Percentiles rank a stretch among this genome's conserved stretches.
These are phyloP conservation scores for Hypotaenidia okinawae DNA, from an alignment of 2,797 vertebrate species.

Conservation along the genomic window DNA sequence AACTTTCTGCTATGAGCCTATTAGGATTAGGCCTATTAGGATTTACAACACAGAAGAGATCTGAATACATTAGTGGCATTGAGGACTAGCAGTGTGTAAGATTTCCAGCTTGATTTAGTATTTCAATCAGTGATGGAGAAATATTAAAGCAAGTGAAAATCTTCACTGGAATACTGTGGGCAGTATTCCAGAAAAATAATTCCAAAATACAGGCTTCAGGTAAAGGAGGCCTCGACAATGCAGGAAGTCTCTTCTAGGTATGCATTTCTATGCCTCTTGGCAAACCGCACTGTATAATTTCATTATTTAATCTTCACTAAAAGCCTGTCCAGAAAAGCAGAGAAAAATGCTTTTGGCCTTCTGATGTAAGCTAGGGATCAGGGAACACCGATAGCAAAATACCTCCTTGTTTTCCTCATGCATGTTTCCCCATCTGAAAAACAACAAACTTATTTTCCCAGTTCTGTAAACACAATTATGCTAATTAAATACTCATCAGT, in stretches of 20 bases:
- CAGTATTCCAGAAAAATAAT: background rate
- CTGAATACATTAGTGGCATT: background rate
- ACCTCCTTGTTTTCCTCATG: background rate
- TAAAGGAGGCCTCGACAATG: background rate
- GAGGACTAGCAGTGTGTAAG: background rate
- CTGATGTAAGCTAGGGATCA: background rate
- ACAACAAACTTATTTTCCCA: background rate
- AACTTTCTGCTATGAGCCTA: background rate
- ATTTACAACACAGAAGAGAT: background rate
- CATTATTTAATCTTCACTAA: background rate
- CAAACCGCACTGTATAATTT: background rate
- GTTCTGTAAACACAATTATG: background rate
- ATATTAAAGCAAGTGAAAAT: background rate
- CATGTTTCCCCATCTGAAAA: background rate
- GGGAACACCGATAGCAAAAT: background rate
- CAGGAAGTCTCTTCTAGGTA: background rate
- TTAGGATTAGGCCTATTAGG: slow-evolving; percentile 13
- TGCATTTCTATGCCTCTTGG: background rate
- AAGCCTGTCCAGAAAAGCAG: background rate
- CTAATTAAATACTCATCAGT: background rate
- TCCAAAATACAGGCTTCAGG: background rate
- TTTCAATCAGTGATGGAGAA: background rate
- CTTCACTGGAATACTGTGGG: background rate
- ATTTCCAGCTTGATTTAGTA: background rate
- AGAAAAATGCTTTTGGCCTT: background rate